Base-by-base conservation (phyloP, 2,888 invertebrate genomes). In the Pristionchus fissidentatus region DNA sequence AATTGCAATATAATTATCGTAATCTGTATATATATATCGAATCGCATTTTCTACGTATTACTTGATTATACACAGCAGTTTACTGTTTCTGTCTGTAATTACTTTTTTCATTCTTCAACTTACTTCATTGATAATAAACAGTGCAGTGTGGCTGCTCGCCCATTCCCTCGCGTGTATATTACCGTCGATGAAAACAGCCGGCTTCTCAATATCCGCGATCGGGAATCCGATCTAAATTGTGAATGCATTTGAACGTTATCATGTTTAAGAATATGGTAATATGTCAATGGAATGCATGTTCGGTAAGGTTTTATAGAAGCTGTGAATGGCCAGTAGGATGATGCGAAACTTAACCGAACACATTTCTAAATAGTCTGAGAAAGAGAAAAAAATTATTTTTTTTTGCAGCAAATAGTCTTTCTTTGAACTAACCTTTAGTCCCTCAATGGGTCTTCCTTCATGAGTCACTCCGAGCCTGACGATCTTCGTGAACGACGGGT, bases 131-230 rank as follows among this genome's bases (percentile, higher is more conserved):
- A 92, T 92, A 79, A 92, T 89, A 84, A 89, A 92, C 29, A 92
- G 84, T 2, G 92, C 92, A 0, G 92, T 91, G 84, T 92, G 92
- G 78, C 90, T 89, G 22, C 91, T 89, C 10, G 92, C 91, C 92
- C 92, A 92, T 83, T 92, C 92, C 35, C 91, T 85, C 19, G 92
- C 91, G 84, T 92, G 92, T 32, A 92, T 92, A 84, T 92, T 92
- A n/a, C 92, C 92, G 85, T 92, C 92, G n/a, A 92, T 91, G 92
- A 92, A 92, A 38, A 92, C 85, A 19, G 88, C 90, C 41, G 89
- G 86, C 83, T 91, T 91, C 79, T 84, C 83, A 10, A 85, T 86
- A 49, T 88, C 86, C 13, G 78, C 43, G 32, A 86, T 84, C 26
- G 86, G 85, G 29, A 87, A 85, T 29, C 90, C 91, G 66, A 90